Conservation (phyloP, 2,113 vertebrate genomes). For the Raja brachyura region DNA sequence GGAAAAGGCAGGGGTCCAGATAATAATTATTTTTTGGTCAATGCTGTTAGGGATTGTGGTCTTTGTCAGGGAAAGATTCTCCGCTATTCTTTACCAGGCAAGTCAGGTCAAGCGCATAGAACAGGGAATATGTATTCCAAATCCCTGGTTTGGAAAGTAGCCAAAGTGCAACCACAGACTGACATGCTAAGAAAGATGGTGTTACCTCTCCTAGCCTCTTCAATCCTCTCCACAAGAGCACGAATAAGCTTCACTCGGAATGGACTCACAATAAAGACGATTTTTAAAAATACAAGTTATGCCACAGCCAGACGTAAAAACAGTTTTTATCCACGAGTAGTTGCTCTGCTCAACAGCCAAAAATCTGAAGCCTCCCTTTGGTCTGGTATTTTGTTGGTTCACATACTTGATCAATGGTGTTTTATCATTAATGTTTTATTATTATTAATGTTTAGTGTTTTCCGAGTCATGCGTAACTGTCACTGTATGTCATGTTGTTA, state of each 20-base stretch:
- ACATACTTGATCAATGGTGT: too few species aligned
- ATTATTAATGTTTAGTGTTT: too few species aligned
- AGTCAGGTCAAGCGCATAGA: background rate
- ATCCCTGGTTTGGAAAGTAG: background rate
- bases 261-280: background rate
- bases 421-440: too few species aligned
- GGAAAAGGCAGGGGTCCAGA: background rate
- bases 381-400: too few species aligned
- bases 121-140: background rate
- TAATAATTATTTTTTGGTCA: background rate
- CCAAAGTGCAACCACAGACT: background rate
- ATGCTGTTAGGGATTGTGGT: background rate
- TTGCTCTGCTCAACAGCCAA: too few species aligned
- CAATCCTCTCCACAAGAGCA: background rate
- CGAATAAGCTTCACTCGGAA: too few species aligned
- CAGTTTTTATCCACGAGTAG: too few species aligned
- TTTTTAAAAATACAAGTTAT: background rate
- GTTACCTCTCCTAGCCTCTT: background rate
- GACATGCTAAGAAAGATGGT: background rate
- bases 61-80: background rate
- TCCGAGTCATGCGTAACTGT: too few species aligned
- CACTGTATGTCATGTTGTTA: too few species aligned
- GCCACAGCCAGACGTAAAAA: too few species aligned
- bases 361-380: too few species aligned
- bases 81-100: background rate